A percentile compares a stretch with the other conserved stretches of the same genome.
Conservation (phyloP, 2,113 vertebrate genomes). For the Gymnobelideus leadbeateri region DNA sequence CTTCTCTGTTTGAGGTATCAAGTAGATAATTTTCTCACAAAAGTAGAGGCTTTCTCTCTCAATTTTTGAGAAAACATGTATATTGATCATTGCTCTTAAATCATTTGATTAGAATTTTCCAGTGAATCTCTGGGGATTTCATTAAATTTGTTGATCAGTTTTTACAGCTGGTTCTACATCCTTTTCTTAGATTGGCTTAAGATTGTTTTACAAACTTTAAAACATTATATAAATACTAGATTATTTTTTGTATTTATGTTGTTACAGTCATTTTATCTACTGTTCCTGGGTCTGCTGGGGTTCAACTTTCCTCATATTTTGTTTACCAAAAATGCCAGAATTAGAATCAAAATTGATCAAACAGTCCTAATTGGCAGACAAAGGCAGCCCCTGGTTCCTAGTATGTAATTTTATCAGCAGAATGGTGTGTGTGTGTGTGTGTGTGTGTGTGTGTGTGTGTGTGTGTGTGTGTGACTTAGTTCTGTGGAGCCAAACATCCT, state of each 20-base stretch:
- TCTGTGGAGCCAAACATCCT: conserved; percentile 55
- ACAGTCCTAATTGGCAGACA: conserved; percentile 58
- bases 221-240: background rate
- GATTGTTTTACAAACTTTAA: background rate
- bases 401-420: conserved; percentile 66
- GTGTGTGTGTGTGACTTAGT: conserved; percentile 10
- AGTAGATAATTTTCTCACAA: no score
- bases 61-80: no score
- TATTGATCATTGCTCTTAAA: no score
- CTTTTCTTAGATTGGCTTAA: background rate
- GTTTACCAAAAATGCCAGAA: conserved; percentile 71
- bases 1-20: no score
- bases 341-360: conserved; percentile 45
- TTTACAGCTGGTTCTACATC: background rate
- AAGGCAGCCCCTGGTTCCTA: conserved; percentile 62
- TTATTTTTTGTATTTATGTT: background rate
- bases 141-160: background rate
- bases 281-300: background rate
- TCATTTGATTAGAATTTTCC: background rate
- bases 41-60: no score
- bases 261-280: background rate
- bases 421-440: conserved; percentile 26
- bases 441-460: background rate
- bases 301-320: conserved; percentile 57
- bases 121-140: background rate